Conservation (phyloP, 53 echinoderm and acorn worm species). For the Temnopleurus reevesii region DNA sequence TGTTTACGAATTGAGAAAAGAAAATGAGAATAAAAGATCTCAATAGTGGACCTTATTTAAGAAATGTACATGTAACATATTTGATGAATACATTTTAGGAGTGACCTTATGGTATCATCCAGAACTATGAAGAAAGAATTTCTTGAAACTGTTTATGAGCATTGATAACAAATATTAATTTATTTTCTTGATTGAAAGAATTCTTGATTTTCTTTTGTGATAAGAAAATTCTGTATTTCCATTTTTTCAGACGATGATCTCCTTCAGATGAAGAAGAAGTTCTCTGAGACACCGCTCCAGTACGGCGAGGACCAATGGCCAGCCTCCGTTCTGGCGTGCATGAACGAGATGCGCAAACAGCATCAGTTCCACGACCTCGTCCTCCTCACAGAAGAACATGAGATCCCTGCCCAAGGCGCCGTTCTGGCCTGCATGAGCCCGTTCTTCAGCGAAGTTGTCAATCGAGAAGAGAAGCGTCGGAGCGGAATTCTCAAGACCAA, state of each 20-base stretch:
- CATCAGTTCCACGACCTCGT: constrained; percentile 83
- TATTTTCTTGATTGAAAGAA: too few relatives aligned
- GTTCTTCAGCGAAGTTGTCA: constrained; percentile 72
- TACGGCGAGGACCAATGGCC: constrained; percentile 84
- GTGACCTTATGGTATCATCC: too few relatives aligned
- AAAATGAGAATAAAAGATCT: too few relatives aligned
- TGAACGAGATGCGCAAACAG: constrained; percentile 95
- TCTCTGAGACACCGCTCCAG: constrained; percentile 39
- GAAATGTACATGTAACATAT: too few relatives aligned
- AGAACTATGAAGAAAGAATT: too few relatives aligned
- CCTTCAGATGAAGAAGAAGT: constrained; percentile 41
- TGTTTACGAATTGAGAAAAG: too few relatives aligned
- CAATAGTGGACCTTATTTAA: too few relatives aligned
- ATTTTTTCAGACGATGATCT: background rate
- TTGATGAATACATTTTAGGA: too few relatives aligned
- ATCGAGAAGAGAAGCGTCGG: constrained; percentile 41
- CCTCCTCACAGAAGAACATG: constrained; percentile 79
- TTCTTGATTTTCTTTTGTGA: too few relatives aligned
- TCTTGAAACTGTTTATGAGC: too few relatives aligned
- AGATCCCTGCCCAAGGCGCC: constrained; percentile 91
- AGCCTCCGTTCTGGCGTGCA: constrained; percentile 69
- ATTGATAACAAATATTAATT: too few relatives aligned
- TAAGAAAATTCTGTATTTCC: too few relatives aligned
- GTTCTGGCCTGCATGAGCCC: constrained; percentile 92
- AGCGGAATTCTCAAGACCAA: constrained; percentile 58